These are phyloP conservation scores for Cancer borealis DNA, from an alignment of 2,888 invertebrate species.

Conservation along the genomic window DNA sequence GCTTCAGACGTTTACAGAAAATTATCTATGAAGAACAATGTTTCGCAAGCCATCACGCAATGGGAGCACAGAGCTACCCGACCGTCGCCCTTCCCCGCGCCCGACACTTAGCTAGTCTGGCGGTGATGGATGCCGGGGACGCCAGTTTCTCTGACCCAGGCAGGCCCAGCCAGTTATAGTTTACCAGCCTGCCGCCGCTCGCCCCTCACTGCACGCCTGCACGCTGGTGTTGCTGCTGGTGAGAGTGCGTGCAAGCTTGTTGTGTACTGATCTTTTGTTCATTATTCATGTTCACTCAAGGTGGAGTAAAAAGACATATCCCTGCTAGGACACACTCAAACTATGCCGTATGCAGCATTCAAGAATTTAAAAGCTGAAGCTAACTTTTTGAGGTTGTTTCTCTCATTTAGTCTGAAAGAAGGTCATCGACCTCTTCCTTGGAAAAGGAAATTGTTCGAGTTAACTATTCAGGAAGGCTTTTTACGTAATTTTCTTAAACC, in stretches of 20 bases:
- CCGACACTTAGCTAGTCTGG: background rate
- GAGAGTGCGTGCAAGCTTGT: background rate
- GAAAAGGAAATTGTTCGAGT: background rate
- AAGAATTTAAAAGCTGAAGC: background rate
- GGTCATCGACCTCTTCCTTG: background rate
- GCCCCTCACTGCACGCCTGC: background rate
- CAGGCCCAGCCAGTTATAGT: background rate
- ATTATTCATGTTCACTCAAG: background rate
- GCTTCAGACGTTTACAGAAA: too few species aligned
- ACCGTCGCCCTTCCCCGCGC: background rate
- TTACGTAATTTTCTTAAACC: background rate
- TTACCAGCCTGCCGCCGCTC: background rate
- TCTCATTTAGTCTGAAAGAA: background rate
- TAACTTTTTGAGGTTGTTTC: background rate
- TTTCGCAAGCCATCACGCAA: background rate
- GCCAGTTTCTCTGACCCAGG: background rate
- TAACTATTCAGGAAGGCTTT: background rate
- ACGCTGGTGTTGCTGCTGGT: background rate
- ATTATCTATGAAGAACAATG: background rate
- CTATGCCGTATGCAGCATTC: background rate
- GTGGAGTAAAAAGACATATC: background rate
- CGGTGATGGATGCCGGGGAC: constrained; percentile 9
- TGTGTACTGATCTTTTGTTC: background rate
- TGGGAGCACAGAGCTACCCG: background rate
- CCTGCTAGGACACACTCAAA: background rate